Conservation (phyloP, 2,888 invertebrate species). For the Metellina segmentata region DNA sequence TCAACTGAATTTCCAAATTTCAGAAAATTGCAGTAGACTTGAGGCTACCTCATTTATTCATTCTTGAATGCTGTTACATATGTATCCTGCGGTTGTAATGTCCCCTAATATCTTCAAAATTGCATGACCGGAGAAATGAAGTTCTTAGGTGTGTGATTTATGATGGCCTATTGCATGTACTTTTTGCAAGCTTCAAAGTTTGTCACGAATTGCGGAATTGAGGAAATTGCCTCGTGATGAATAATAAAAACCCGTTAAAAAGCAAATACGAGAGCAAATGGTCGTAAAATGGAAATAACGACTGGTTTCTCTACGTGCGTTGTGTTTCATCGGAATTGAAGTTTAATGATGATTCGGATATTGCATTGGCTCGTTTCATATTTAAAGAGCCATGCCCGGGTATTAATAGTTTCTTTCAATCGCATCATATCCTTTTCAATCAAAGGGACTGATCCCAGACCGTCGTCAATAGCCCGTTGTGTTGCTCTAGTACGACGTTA, state of each 20-base stretch:
- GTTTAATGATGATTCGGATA: not conserved
- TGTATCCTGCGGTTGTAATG: no score
- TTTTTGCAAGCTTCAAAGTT: slow-evolving; percentile 14
- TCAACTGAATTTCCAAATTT: no score
- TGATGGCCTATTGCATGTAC: slow-evolving; percentile 22
- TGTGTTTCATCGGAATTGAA: not conserved
- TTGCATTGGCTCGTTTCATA: not conserved
- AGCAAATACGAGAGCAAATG: slow-evolving; percentile 48
- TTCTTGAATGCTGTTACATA: no score
- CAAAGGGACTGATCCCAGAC: not conserved
- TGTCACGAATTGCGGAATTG: slow-evolving; percentile 22
- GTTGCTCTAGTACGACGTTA: no score
- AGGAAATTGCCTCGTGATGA: slow-evolving; percentile 33
- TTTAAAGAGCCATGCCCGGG: not conserved
- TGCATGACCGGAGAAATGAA: slow-evolving; percentile 11
- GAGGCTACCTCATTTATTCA: no score
- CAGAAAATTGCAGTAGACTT: no score
- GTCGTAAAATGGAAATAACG: slow-evolving; percentile 54
- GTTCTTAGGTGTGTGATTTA: slow-evolving; percentile 30
- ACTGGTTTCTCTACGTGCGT: slow-evolving; percentile 14
- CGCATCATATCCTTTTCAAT: not conserved
- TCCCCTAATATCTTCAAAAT: slow-evolving; percentile 22
- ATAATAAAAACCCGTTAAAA: slow-evolving; percentile 48
- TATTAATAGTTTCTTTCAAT: not conserved
- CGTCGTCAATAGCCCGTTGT: no score